Conservation (phyloP, 2,888 invertebrate species). For the Linnaemya tessellans region DNA sequence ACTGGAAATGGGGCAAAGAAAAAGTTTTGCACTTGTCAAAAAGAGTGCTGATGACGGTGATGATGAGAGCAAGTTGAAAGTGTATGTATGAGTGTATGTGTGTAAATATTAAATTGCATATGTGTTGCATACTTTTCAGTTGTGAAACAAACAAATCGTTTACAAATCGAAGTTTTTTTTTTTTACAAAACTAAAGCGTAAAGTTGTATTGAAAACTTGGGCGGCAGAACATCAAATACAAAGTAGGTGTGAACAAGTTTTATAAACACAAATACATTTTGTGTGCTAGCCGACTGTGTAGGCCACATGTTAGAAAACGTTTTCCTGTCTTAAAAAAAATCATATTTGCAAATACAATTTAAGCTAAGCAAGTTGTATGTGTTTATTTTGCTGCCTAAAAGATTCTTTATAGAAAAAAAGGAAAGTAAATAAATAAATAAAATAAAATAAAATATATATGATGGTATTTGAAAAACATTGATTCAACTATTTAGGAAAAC, state of each 20-base stretch:
- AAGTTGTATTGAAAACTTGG: slow-evolving; percentile 43
- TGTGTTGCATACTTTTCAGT: slow-evolving; percentile 59
- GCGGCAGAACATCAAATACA: slow-evolving; percentile 37
- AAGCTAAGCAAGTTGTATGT: slow-evolving; percentile 33
- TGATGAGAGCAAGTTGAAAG: slow-evolving; percentile 55
- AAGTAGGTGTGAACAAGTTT: slow-evolving; percentile 20
- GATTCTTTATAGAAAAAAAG: not conserved
- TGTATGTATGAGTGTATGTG: slow-evolving; percentile 18
- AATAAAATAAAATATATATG: not conserved
- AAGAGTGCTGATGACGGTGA: slow-evolving; percentile 65
- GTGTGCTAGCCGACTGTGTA: not conserved
- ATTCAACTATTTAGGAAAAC: slow-evolving; percentile 41
- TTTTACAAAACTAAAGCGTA: slow-evolving; percentile 7
- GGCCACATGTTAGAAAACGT: slow-evolving; percentile 21
- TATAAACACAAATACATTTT: not conserved
- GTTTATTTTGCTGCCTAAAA: not conserved
- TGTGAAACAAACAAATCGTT: slow-evolving; percentile 60
- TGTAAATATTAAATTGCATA: not conserved
- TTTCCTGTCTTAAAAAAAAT: not conserved
- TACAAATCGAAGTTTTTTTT: slow-evolving; percentile 56
- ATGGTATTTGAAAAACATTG: slow-evolving; percentile 53
- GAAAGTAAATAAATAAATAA: no score
- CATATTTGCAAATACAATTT: slow-evolving; percentile 34
- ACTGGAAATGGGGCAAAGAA: slow-evolving; percentile 34
- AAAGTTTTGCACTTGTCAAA: slow-evolving; percentile 68